Base-by-base conservation (phyloP, 2,888 invertebrate genomes). In the Epinotia demarniana region DNA sequence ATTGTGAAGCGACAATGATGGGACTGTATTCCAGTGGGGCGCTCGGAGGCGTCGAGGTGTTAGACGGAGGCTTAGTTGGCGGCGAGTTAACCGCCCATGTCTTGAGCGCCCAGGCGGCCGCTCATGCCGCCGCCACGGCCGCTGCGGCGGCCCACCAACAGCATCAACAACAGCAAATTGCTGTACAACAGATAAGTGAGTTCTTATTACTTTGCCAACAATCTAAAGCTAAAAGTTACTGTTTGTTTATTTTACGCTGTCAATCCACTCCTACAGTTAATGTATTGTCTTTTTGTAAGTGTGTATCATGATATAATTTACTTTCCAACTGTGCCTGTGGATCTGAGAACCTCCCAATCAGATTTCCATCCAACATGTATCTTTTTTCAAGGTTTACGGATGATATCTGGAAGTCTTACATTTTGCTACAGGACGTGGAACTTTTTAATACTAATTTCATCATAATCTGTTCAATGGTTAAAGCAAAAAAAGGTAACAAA, bases 11-110 rank as follows among this genome's bases (percentile, higher is more conserved):
- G 86, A 86, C 87, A 84, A 91, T 91, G 91, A 90, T 93, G 93
- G 93, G 93, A 75, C 85, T 94, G 80, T 94, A 93, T 93, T 93
- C 93, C 88, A 93, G 95, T 86, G 95, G 95, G 82, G 95, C 95
- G 84, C 94, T 95, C 87, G 88, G 91, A 89, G 92, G 93, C 77
- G 90, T 93, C 82, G 93, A 93, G 79, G 92, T 94, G 81, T 85
- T 94, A 80, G 94, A 90, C 84, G 86, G 93, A 77, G 88, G 93
- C 68, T 80, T 92, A 84, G 90, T 92, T 68, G 91, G 93, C 73
- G 90, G 90, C 23, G 92, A 93, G 81, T 84, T 93, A 84, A 90
- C 92, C 67, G 91, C 93, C 8, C 92, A 92, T 78, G 92, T 93
- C 73, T 81, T 94, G 80, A 92, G 87, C 83, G 92, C 92, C 80